Base-by-base conservation (phyloP, 2,113 vertebrate genomes). In the Connochaetes taurinus region DNA sequence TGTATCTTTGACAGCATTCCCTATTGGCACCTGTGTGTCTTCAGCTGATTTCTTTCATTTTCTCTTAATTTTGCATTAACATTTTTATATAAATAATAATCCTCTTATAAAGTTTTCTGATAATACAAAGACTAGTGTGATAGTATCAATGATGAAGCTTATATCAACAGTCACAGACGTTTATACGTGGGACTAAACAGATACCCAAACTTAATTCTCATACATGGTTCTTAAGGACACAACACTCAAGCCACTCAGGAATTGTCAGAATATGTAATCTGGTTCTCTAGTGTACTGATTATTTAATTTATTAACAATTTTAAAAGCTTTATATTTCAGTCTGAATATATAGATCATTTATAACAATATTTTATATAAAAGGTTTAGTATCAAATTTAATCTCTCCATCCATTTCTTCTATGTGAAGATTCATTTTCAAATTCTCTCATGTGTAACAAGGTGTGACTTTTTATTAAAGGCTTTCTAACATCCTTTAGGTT, bases 331-430 rank as follows among this genome's bases (percentile, higher is more conserved):
- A 15, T 21, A 87, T 96, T 90, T 96, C 85, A 71, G 67, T 45
- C 55, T 89, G 33, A 94, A 92, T 7, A 95, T 50, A 45, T 19
- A 96, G 33, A 45, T 52, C 17, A 92, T 58, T 96, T 90, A 84
- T 36, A 97, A 92, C 16, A 95, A 15, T 80, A 81, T 91, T 97
- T 97, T 93, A 67, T 52, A 52, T 78, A 80, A 95, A 80, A 71
- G 29, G 19, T 50, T 92, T 92, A 40, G 23, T 90, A 92, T 87
- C 43, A 97, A 91, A 40, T 67, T 97, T 81, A 92, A 95, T 87
- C 7, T 71, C 57, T 96, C 36, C 45, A 86, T 83, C 55, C 3
- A 86, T 17, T 83, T 14, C 29, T 91, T 93, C 29, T 58, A 60
- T 62, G 4, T 95, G 64, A 94, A 95, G 62, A 92, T 78, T 21